These are phyloP conservation scores for Rhopalosiphum padi DNA, from an alignment of 1,140 invertebrate genomes.

Conservation along the genomic window DNA sequence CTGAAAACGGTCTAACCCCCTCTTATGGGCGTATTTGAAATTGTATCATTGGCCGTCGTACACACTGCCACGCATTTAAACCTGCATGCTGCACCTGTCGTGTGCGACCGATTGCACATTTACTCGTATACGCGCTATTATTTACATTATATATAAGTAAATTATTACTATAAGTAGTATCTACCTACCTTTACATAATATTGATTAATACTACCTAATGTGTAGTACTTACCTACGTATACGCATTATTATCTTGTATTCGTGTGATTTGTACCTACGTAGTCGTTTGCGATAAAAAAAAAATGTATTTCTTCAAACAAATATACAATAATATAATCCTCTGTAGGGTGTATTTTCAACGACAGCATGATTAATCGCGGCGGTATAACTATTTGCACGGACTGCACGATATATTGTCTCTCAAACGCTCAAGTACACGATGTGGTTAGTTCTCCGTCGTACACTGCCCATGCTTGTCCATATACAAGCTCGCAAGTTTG, in stretches of 20 bases:
- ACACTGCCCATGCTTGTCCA: neutral
- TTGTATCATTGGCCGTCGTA: conserved; percentile 37
- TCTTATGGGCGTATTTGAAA: conserved; percentile 39
- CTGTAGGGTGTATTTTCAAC: neutral
- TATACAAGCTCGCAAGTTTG: too few species aligned
- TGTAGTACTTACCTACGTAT: neutral
- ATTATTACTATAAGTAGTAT: too few species aligned
- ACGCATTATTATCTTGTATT: neutral
- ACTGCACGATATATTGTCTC: neutral
- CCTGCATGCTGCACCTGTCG: conserved; percentile 10
- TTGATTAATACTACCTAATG: neutral
- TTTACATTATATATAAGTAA: neutral
- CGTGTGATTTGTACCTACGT: neutral
- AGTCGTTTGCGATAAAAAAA: neutral
- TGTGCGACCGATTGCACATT: neutral
- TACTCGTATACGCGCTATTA: neutral
- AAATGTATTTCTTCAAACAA: neutral
- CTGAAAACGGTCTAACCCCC: conserved; percentile 15
- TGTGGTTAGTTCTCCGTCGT: neutral
- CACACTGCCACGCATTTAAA: neutral
- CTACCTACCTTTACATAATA: too few species aligned
- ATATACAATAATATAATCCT: neutral
- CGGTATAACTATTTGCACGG: neutral
- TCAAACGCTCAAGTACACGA: neutral
- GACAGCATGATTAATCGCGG: neutral